phyloP scores from a whole-genome alignment of 2,113 vertebrate species.

The Lucifuga dentata region DNA sequence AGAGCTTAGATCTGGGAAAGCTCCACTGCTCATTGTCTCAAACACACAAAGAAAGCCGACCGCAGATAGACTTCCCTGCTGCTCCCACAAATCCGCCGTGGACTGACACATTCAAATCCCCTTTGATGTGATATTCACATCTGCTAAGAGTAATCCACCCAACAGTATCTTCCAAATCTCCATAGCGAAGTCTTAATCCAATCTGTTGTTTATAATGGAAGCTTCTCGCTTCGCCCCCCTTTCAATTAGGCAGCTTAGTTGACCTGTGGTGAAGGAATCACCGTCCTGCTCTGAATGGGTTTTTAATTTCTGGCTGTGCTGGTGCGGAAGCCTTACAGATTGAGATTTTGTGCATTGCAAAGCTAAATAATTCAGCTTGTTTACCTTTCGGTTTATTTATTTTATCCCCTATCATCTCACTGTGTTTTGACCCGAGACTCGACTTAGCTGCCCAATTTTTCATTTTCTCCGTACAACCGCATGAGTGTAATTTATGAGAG shows the following conservation, averaged over 20 bases:
- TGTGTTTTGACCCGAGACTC: conserved; percentile 20
- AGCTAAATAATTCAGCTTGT: conserved; percentile 50
- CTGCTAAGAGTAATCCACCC: conserved; percentile 51
- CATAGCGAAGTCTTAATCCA: conserved; percentile 54
- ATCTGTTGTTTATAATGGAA: conserved; percentile 52
- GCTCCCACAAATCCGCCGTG: conserved; percentile 21
- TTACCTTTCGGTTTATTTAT: conserved; percentile 40
- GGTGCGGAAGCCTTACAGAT: conserved; percentile 6
- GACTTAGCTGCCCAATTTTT: background rate
- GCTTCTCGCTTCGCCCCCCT: conserved; percentile 31
- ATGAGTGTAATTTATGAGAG: conserved; percentile 26
- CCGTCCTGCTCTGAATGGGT: conserved; percentile 28
- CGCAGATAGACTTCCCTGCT: background rate
- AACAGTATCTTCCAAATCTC: conserved; percentile 44
- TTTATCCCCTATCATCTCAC: conserved; percentile 18
- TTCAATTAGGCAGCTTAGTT: conserved; percentile 57
- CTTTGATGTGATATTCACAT: conserved; percentile 59
- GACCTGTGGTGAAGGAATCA: conserved; percentile 57
- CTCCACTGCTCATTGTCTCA: conserved; percentile 17
- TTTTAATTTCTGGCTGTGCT: conserved; percentile 47
- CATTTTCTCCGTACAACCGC: conserved; percentile 8
- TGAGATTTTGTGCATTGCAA: conserved; percentile 36
- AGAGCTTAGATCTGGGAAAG: conserved; percentile 21
- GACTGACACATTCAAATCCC: conserved; percentile 38
- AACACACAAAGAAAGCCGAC: conserved; percentile 13